phyloP scores from a whole-genome alignment of 2,797 vertebrate genomes.

The Caiman crocodilus region DNA sequence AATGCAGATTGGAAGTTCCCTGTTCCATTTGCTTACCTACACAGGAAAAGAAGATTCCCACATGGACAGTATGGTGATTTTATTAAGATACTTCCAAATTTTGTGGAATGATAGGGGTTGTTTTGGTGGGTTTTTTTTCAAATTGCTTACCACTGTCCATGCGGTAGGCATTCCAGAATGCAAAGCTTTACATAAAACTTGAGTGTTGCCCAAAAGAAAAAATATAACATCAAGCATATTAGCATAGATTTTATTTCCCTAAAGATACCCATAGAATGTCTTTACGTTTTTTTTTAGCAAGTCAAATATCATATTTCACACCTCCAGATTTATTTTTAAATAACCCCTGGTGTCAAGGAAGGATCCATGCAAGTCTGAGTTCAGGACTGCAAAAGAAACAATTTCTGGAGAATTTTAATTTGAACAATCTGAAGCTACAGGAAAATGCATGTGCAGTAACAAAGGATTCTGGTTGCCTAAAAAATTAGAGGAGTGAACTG shows the following conservation, averaged over 20 bases:
- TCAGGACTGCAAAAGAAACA: background rate
- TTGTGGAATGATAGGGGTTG: background rate
- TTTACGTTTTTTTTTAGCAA: too few relatives aligned
- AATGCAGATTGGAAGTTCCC: background rate
- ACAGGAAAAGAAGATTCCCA: background rate
- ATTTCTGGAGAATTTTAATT: background rate
- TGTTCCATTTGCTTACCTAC: background rate
- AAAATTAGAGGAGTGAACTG: too few relatives aligned
- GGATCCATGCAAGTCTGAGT: background rate
- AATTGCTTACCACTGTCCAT: background rate
- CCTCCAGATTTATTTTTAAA: too few relatives aligned
- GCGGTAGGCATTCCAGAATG: background rate
- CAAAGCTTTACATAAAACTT: background rate
- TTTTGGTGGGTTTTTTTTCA: too few relatives aligned
- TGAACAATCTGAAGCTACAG: background rate
- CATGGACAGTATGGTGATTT: background rate
- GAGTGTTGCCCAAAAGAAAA: fast-evolving
- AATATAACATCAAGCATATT: too few relatives aligned
- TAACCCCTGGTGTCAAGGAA: background rate
- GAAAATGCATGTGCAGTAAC: background rate
- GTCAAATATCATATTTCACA: background rate
- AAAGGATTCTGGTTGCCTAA: background rate
- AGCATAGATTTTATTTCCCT: background rate
- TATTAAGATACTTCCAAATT: background rate
- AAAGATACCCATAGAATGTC: too few relatives aligned